Percentiles rank a stretch among this genome's conserved stretches.
Evolutionary conservation across 2,888 invertebrate species (phyloP).

Genomic region (Enchytraeus crypticus): DNA sequence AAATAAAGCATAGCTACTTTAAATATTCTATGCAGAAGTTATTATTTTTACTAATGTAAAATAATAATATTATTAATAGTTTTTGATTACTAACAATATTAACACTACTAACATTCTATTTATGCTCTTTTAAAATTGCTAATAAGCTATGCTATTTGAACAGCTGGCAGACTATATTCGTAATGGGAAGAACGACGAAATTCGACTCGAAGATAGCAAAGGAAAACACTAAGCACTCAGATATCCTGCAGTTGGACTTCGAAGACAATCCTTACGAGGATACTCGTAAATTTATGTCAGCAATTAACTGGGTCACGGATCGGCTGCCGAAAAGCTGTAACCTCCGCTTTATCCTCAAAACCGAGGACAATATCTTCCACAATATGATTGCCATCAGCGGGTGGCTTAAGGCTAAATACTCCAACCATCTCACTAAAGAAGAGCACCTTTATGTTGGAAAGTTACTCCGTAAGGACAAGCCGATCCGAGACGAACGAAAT

Average conservation of each 20-base stretch:
- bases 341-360: constrained; percentile 23
- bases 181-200: background rate
- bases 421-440: background rate
- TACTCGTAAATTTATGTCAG: constrained; percentile 25
- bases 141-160: background rate
- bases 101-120: background rate
- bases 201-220: background rate
- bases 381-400: constrained; percentile 24
- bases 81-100: background rate
- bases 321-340: constrained; percentile 5
- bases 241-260: constrained; percentile 24
- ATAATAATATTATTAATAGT: background rate
- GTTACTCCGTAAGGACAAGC: constrained; percentile 22
- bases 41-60: background rate
- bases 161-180: constrained; percentile 3
- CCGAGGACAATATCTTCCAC: constrained; percentile 24
- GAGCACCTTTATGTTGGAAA: constrained; percentile 21
- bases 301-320: constrained; percentile 17
- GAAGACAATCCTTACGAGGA: constrained; percentile 20
- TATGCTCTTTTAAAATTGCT: background rate
- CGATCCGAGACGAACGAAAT: constrained; percentile 21
- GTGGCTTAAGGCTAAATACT: constrained; percentile 19
- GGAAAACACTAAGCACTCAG: constrained; percentile 9
- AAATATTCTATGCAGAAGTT: background rate
- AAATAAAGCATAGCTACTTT: background rate